phyloP scores from a whole-genome alignment of 2,797 vertebrate genomes.

The Alcedo atthis region DNA sequence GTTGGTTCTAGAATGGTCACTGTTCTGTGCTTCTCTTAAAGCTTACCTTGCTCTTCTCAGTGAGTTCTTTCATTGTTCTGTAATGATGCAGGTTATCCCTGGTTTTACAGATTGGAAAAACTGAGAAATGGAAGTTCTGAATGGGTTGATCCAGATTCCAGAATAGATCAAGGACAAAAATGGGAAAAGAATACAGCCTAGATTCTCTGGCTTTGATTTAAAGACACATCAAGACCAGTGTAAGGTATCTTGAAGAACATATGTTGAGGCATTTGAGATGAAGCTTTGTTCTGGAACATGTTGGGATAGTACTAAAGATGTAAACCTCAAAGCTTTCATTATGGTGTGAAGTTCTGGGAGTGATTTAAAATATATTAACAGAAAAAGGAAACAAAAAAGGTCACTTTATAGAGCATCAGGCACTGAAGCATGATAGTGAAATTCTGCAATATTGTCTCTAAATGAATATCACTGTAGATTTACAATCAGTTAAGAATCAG shows the following conservation, averaged over 20 bases:
- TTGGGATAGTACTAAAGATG: neutral
- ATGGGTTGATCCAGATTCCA: neutral
- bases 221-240: neutral
- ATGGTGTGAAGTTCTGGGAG: neutral
- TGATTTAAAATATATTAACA: constrained; percentile 41
- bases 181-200: neutral
- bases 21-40: neutral
- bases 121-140: neutral
- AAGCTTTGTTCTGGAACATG: neutral
- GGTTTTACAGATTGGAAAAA: neutral
- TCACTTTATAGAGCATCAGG: constrained; percentile 21
- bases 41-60: neutral
- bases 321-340: neutral
- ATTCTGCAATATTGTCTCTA: neutral
- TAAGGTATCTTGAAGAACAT: neutral
- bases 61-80: neutral
- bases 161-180: neutral
- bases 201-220: neutral
- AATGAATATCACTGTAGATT: neutral
- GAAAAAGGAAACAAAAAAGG: neutral
- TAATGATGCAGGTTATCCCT: neutral
- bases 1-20: neutral
- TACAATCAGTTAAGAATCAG: neutral
- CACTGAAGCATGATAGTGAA: neutral
- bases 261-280: neutral